Evolutionary conservation across 2,888 invertebrate genomes (phyloP), one percentile per base, ranked within the genome.

Genomic region (Dicyrtomina minuta): DNA sequence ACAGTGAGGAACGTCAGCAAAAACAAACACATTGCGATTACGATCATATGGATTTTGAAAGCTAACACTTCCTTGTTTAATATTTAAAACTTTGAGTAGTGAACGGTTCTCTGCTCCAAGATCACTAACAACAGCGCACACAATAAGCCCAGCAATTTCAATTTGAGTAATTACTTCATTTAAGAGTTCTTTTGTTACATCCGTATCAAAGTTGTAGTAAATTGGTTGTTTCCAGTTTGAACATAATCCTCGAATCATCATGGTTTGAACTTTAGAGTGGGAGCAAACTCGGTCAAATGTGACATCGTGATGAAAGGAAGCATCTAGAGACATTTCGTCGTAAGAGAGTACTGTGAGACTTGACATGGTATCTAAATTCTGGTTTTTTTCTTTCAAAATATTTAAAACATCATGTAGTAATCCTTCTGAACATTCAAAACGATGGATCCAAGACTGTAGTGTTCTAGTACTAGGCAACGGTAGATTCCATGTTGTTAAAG

Each of bases 1-100:
- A 55, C 75, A 58, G 46, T 77, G 77, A 0, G 73, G 74, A 5
- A 72, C 68, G 44, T 77, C 77, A 10, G 74, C 69, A 56, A 77
- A 73, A 12, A 73, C 69, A 53, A 55, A 71, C 3, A 77, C 62
- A 5, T 69, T 61, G 24, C 65, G 10, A 22, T 13, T 41, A 13
- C 15, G 1, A n/a, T 62, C 69, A 22, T 15, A 15, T 5, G 76
- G 75, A 64, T 74, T 70, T 17, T 12, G 10, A 44, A 75, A 71
- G 20, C 33, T 51, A 2, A 58, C n/a, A 6, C 51, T 56, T 13
- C 53, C 17, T 10, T 33, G n/a, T 0, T 26, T 46, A 1, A 77
- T 67, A 6, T 58, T 41, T 1, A 75, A 26, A 0, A 8, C 43
- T n/a, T 17, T 46, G 12, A 22, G 39, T 6, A 70, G 17, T 15